Base-by-base conservation (phyloP, 1,140 invertebrate genomes). In the Aphidius ervi region DNA sequence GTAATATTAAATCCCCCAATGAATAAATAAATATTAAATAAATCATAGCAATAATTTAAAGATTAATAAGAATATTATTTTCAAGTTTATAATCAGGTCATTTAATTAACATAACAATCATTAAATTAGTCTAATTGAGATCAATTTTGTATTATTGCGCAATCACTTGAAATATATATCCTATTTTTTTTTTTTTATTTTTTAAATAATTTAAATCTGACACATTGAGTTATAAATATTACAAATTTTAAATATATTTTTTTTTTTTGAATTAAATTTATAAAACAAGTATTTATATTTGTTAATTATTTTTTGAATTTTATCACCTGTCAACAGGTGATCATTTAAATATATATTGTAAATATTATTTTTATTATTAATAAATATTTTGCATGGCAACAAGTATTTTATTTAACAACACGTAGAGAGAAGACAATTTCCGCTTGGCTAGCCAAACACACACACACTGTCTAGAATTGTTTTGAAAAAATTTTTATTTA, bases 81-180 rank as follows among this genome's bases (percentile, higher is more conserved):
- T 8, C 62, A 56, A 46, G 46, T 54, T 53, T 31, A 31, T 31
- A 31, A 31, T 4, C 4, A 50, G 45, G 57, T 54, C 57, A 54
- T 55, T 56, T 56, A 63, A 63, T 63, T 63, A 63, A 59, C 62
- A 63, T 63, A 63, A 59, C 62, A 63, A 63, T 63, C 56, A 52
- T 50, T 56, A 48, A 63, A 63, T 63, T 63, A 56, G 62, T 37
- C 55, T 50, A 59, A 63, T 56, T 63, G 48, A 48, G 16, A 39
- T 41, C 58, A 63, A 63, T 59, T 58, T 58, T 45, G 40, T 31
- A 10, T 54, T 42, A 59, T 63, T 63, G 57, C 62, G 52, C 47
- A 63, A 63, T 52, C 23, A 9, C 9, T 43, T 9, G 41, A 58
- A 41, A 10, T n/a, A 5, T 54, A 54, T 16, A 16, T 37, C 8